These are phyloP conservation scores for Acromyrmex charruanus DNA, from an alignment of 1,140 invertebrate genomes.

Conservation along the genomic window DNA sequence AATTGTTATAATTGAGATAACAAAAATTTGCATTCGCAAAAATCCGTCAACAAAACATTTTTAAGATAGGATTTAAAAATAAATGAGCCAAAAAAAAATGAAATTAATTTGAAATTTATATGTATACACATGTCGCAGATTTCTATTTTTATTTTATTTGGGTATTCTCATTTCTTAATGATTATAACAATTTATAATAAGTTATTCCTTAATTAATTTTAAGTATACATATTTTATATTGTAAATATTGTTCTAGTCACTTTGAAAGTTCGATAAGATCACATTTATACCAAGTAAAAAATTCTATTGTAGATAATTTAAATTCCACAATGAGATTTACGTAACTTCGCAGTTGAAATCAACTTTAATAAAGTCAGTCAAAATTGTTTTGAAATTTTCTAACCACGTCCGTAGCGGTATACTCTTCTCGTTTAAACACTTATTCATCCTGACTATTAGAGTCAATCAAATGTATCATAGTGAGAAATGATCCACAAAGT, in stretches of 20 bases:
- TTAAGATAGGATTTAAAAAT: neutral
- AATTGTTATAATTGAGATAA: neutral
- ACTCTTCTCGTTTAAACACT: neutral
- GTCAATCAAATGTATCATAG: neutral
- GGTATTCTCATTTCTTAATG: neutral
- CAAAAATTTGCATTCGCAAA: neutral
- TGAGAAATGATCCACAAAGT: neutral
- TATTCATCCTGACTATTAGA: neutral
- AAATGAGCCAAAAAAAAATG: neutral
- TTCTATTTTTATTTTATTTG: neutral
- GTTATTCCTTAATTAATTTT: neutral
- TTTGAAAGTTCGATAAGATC: neutral
- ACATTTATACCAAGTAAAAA: neutral
- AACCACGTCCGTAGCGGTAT: neutral
- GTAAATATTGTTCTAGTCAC: neutral
- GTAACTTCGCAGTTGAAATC: neutral
- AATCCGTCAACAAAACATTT: neutral
- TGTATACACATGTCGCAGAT: neutral
- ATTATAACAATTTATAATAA: neutral
- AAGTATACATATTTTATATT: neutral
- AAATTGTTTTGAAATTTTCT: slow-evolving; percentile 23
- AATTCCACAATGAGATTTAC: neutral
- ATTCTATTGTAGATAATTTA: neutral
- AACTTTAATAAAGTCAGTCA: neutral
- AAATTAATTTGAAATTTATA: neutral